Percentiles rank a stretch among this genome's conserved stretches.
Evolutionary conservation across 1,140 invertebrate species (phyloP).

Genomic region (Helicoverpa zea): DNA sequence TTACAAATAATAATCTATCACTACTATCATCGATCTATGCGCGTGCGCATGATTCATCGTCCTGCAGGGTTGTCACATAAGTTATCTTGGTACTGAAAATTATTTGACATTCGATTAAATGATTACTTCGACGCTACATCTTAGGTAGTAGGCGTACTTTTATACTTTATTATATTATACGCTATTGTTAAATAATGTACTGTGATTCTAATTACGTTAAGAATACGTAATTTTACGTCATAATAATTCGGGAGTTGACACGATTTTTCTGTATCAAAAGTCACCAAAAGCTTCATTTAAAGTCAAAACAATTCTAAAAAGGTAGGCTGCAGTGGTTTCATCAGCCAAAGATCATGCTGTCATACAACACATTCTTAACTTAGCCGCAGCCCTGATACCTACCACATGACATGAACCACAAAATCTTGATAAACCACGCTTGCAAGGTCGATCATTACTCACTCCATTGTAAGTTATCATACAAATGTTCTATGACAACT

Average conservation of each 20-base stretch:
- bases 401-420: slow-evolving; percentile 50
- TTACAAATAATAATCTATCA: slow-evolving; percentile 38
- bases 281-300: too few relatives aligned
- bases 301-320: too few relatives aligned
- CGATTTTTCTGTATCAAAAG: too few relatives aligned
- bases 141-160: too few relatives aligned
- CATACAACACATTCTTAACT: too few relatives aligned
- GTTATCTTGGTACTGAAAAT: neutral
- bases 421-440: slow-evolving; percentile 52
- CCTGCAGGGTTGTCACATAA: slow-evolving; percentile 26
- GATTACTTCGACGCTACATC: too few relatives aligned
- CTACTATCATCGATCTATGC: slow-evolving; percentile 49
- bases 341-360: too few relatives aligned
- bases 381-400: neutral
- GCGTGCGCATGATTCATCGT: slow-evolving; percentile 35
- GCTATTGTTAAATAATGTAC: too few relatives aligned
- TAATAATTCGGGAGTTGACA: neutral
- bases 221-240: too few relatives aligned
- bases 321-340: too few relatives aligned
- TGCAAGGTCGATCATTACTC: slow-evolving; percentile 52
- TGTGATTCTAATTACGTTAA: too few relatives aligned
- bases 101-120: neutral
- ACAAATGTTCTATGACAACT: slow-evolving; percentile 63
- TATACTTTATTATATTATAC: too few relatives aligned
- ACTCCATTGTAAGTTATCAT: slow-evolving; percentile 50